phyloP scores from a whole-genome alignment of 1,140 invertebrate genomes.

The Microplitis mediator region DNA sequence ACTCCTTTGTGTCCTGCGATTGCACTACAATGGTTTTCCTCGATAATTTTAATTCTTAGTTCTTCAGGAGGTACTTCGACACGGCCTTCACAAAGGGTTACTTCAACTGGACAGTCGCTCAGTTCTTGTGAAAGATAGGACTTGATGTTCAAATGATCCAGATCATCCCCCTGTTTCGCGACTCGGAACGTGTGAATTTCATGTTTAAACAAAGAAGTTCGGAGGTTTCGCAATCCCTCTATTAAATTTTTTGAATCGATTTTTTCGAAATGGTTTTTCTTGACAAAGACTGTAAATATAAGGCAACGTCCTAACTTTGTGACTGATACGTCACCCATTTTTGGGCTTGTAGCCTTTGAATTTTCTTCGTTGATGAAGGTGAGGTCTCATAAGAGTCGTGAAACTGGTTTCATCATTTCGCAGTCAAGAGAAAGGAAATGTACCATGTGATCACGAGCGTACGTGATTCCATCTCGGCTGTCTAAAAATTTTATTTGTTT shows the following conservation, averaged over 20 bases:
- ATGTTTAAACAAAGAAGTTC: no score
- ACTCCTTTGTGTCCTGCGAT: conserved; percentile 23
- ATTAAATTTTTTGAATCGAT: no score
- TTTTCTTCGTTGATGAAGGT: neutral
- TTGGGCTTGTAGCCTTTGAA: neutral
- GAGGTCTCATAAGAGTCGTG: neutral
- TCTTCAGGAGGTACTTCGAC: conserved; percentile 9
- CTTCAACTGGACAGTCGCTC: neutral
- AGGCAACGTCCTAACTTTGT: neutral
- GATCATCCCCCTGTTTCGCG: neutral
- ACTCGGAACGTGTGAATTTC: no score
- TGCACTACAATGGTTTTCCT: no score
- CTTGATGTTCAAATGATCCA: neutral
- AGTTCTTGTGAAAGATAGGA: no score
- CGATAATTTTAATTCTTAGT: no score
- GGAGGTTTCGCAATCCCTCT: no score
- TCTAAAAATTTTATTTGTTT: no score
- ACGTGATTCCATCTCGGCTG: neutral
- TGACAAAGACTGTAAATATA: neutral
- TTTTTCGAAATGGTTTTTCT: no score
- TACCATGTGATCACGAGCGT: neutral
- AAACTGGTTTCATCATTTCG: neutral
- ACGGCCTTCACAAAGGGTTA: neutral
- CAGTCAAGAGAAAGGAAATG: neutral
- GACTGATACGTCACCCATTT: neutral